phyloP scores from a whole-genome alignment of 2,888 invertebrate genomes.

The Diaprepes abbreviatus region DNA sequence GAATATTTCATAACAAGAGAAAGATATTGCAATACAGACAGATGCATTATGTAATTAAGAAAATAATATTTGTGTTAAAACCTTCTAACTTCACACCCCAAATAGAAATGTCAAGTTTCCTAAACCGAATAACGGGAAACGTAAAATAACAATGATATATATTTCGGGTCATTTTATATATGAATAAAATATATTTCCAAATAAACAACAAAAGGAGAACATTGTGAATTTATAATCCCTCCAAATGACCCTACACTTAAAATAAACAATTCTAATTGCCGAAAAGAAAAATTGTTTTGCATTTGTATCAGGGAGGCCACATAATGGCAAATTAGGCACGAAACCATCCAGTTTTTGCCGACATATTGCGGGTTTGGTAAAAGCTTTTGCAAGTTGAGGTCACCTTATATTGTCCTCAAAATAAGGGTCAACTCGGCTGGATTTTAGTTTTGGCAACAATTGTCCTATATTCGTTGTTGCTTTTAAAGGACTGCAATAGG shows the following conservation, averaged over 20 bases:
- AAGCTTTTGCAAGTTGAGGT: constrained; percentile 6
- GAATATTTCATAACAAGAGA: too few relatives aligned
- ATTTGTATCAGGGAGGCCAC: neutral
- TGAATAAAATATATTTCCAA: neutral
- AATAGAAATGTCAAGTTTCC: too few relatives aligned
- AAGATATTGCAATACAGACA: too few relatives aligned
- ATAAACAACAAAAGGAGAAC: neutral
- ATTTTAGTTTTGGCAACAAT: constrained; percentile 6
- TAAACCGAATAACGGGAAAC: too few relatives aligned
- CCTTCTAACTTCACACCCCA: too few relatives aligned
- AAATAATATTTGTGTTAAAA: too few relatives aligned
- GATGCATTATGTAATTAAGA: too few relatives aligned
- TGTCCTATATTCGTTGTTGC: neutral
- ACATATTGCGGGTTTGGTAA: constrained; percentile 8
- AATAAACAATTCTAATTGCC: constrained; percentile 11
- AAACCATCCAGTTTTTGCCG: constrained; percentile 13
- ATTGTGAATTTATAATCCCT: neutral
- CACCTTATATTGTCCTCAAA: constrained; percentile 4
- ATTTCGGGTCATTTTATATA: neutral
- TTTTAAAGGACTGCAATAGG: neutral
- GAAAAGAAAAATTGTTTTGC: neutral
- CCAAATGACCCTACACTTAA: neutral
- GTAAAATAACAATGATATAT: neutral
- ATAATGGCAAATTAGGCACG: constrained; percentile 14
- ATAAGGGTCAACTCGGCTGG: neutral